Evolutionary conservation across 2,888 invertebrate genomes (phyloP), one percentile per base, ranked within the genome.

Genomic region (Acheta domesticus): DNA sequence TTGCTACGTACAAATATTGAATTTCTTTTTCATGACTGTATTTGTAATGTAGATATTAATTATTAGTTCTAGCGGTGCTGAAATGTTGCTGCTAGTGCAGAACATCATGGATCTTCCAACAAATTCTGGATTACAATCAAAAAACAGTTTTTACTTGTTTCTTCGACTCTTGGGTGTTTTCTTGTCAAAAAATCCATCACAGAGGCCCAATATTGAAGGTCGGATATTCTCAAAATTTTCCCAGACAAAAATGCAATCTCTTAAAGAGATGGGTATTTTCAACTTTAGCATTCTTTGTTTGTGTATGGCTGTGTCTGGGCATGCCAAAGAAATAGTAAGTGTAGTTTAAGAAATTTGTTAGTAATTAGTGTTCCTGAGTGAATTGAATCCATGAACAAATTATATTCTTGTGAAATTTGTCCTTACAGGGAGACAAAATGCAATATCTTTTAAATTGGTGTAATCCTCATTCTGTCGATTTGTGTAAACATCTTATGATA

Each of bases 141-240:
- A 86, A 84, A 83, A 82, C 49, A 84, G 84, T 79, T 84, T 83
- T 75, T 79, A 79, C 20, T 76, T 83, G 48, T 84, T 84, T 79
- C 78, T 84, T 23, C 79, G 80, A 19, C 77, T 84, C 21, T 77
- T 84, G 36, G 83, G 83, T 12, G 74, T 82, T 74, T 20, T 81
- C n/a, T 12, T 74, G 8, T 48, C 79, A 36, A 83, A 82, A 36
- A 82, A 83, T 78, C 79, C 62, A 2, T 81, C 86, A 81, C 84
- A 85, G 82, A 88, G 88, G 88, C 87, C 87, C 82, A 87, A 90
- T 83, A 86, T 91, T 16, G 86, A 89, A 82, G 90, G 91, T 0
- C 87, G 91, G 79, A 88, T 91, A 80, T 90, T 89, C 82, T 89
- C 90, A 0, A 91, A 91, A 84, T 90, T 91, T 80, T 89, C 90